A percentile compares a stretch with the other conserved stretches of the same genome.
Conservation (phyloP, 2,113 vertebrate genomes). For the Guaruba guarouba region DNA sequence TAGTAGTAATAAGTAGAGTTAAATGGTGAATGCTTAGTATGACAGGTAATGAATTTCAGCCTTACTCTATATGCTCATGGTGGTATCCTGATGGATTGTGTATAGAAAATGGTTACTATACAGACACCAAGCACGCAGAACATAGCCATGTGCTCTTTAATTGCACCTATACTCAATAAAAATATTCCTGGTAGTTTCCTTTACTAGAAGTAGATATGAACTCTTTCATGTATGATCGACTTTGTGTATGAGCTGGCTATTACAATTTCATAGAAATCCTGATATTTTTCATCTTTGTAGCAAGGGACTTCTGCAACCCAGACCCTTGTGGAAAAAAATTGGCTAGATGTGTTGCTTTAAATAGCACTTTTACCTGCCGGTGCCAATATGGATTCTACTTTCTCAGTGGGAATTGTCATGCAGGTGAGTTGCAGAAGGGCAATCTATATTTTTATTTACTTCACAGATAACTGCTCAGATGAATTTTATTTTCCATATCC, state of each 20-base stretch:
- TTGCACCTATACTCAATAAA: background rate
- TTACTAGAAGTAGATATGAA: background rate
- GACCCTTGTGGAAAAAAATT: rapidly evolving
- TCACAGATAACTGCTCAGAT: background rate
- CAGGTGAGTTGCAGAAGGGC: constrained; percentile 59
- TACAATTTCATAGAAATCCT: background rate
- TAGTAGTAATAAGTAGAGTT: background rate
- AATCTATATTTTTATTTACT: background rate
- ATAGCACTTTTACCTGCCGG: rapidly evolving
- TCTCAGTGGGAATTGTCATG: rapidly evolving
- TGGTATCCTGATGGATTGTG: background rate
- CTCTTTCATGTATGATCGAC: background rate
- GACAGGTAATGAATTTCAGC: background rate
- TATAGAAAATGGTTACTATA: background rate
- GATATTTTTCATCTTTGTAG: background rate
- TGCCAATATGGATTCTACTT: constrained; percentile 53
- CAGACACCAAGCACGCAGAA: background rate
- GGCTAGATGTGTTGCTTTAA: background rate
- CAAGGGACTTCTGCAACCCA: rapidly evolving
- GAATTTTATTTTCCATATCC: background rate
- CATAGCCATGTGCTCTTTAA: background rate
- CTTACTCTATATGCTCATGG: background rate
- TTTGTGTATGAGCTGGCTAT: background rate
- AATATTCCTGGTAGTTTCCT: background rate
- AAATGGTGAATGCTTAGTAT: background rate